Evolutionary conservation across 2,797 vertebrate genomes (phyloP).

Genomic region (Chloroceryle inda): DNA sequence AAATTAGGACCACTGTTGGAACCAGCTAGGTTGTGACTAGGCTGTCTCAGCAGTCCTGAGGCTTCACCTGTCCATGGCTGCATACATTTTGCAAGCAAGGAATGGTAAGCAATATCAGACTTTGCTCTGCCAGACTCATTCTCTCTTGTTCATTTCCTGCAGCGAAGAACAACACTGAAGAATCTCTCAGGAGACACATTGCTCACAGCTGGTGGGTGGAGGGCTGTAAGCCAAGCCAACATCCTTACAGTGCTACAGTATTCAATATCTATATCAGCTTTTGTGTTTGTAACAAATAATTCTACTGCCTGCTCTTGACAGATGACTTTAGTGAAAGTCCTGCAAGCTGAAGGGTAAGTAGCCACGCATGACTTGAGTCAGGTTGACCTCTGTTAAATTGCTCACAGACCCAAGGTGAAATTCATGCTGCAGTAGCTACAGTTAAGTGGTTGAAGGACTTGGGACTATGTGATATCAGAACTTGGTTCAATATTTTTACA

Average conservation of each 20-base stretch:
- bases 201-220: not conserved
- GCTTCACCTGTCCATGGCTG: not conserved
- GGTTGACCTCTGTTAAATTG: not conserved
- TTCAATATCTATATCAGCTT: not conserved
- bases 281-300: not conserved
- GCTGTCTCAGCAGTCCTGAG: not conserved
- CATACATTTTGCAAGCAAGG: not conserved
- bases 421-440: not conserved
- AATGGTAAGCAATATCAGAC: not conserved
- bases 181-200: not conserved
- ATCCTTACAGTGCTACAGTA: not conserved
- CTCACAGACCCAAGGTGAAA: not conserved
- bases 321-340: not conserved
- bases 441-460: not conserved
- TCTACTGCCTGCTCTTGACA: not conserved
- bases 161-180: not conserved
- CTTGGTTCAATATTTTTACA: slow-evolving; percentile 55
- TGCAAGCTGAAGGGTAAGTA: not conserved
- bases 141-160: not conserved
- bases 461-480: not conserved
- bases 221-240: not conserved
- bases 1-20: not conserved
- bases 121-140: not conserved
- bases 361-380: not conserved
- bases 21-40: not conserved